Conservation (phyloP, 2,113 vertebrate species). For the Chrysemys picta region DNA sequence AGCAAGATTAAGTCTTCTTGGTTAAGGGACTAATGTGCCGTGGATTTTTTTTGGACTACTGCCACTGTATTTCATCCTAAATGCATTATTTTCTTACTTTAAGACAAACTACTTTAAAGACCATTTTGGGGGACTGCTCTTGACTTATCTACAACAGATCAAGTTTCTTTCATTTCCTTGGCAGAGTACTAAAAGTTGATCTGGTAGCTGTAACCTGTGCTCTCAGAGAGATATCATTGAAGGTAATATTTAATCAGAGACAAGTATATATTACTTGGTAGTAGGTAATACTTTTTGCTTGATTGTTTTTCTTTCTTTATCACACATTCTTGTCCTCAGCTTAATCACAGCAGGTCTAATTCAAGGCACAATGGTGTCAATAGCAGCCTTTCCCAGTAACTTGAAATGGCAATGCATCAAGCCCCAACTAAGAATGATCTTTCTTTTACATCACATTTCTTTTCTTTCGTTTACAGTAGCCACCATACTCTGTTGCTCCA, state of each 20-base stretch:
- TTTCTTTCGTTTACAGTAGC: background rate
- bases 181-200: background rate
- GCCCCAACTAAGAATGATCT: background rate
- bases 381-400: background rate
- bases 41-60: background rate
- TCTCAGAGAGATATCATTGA: background rate
- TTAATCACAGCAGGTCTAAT: background rate
- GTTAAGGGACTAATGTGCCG: background rate
- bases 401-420: background rate
- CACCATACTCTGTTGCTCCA: accelerated
- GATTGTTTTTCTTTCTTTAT: background rate
- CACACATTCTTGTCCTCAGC: accelerated
- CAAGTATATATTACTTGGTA: background rate
- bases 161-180: background rate
- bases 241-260: background rate
- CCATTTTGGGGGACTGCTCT: background rate
- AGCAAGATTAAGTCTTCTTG: background rate
- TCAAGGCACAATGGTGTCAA: accelerated
- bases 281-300: accelerated
- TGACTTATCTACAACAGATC: background rate
- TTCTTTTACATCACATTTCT: background rate
- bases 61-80: background rate
- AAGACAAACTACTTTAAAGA: background rate
- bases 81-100: background rate
- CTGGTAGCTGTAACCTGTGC: accelerated